These are phyloP conservation scores for Sipha flava DNA, from an alignment of 1,140 invertebrate species.

Conservation along the genomic window DNA sequence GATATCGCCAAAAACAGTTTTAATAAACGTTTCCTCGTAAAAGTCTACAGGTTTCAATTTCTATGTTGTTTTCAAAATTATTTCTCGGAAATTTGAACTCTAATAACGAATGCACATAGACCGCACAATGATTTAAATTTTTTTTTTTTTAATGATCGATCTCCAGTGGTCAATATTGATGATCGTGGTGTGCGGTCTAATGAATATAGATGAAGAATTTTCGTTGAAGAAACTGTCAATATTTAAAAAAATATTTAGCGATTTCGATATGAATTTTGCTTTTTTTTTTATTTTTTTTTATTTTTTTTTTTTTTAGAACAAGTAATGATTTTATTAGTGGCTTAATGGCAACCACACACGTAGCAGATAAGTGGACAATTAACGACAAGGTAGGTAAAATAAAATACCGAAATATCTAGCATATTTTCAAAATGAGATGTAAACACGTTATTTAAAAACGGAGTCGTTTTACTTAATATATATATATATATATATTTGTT, in stretches of 20 bases:
- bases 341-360: background rate
- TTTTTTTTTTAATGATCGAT: background rate
- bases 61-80: conserved; percentile 5
- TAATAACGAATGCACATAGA: background rate
- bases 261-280: background rate
- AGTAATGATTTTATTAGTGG: background rate
- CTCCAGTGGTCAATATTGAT: background rate
- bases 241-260: background rate
- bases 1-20: conserved; percentile 19
- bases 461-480: background rate
- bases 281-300: background rate
- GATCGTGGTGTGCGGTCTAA: conserved; percentile 6
- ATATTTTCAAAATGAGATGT: background rate
- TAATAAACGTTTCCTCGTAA: conserved; percentile 23
- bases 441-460: background rate
- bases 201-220: background rate
- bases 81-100: background rate
- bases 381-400: background rate
- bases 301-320: background rate
- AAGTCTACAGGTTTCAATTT: conserved; percentile 24
- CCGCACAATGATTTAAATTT: background rate
- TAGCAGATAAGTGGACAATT: background rate
- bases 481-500: background rate
- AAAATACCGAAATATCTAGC: background rate
- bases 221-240: background rate